A percentile compares a stretch with the other conserved stretches of the same genome.
Conservation (phyloP, 1,140 invertebrate genomes). For the Macrocentrus cingulum region DNA sequence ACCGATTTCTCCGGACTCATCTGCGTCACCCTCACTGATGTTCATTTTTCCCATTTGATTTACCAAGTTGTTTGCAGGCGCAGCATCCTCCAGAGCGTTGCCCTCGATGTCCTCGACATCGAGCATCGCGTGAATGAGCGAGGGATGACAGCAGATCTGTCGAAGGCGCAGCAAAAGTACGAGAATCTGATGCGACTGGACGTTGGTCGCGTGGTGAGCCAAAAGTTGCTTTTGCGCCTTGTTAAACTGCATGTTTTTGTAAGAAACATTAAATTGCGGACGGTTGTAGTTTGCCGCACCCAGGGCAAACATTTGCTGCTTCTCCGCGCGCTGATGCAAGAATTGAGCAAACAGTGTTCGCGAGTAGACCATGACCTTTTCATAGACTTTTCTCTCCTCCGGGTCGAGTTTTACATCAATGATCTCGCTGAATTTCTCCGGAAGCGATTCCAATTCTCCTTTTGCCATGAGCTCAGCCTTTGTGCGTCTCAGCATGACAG, state of each 20-base stretch:
- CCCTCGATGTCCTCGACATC: conserved; percentile 57
- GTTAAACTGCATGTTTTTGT: conserved; percentile 46
- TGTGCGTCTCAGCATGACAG: conserved; percentile 80
- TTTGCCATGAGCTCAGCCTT: conserved; percentile 73
- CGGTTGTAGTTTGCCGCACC: conserved; percentile 37
- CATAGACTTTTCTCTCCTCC: conserved; percentile 77
- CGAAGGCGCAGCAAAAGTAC: conserved; percentile 80
- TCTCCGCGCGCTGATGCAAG: conserved; percentile 72
- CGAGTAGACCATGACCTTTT: conserved; percentile 73
- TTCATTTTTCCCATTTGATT: conserved; percentile 58
- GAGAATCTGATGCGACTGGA: conserved; percentile 77
- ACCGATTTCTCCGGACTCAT: conserved; percentile 38
- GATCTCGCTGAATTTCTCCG: conserved; percentile 64
- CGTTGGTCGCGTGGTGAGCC: conserved; percentile 52
- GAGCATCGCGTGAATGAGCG: conserved; percentile 73
- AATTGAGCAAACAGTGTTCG: conserved; percentile 75
- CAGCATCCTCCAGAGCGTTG: conserved; percentile 41
- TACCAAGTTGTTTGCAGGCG: conserved; percentile 62
- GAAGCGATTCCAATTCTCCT: conserved; percentile 65
- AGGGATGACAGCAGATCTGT: conserved; percentile 87
- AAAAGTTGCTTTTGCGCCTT: conserved; percentile 49
- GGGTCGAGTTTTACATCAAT: conserved; percentile 65
- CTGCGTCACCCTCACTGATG: conserved; percentile 28
- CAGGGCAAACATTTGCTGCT: conserved; percentile 52
- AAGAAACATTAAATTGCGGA: conserved; percentile 30